Evolutionary conservation across 2,888 invertebrate species (phyloP), one percentile per base, ranked within the genome.

Genomic region (Margaritifera margaritifera): DNA sequence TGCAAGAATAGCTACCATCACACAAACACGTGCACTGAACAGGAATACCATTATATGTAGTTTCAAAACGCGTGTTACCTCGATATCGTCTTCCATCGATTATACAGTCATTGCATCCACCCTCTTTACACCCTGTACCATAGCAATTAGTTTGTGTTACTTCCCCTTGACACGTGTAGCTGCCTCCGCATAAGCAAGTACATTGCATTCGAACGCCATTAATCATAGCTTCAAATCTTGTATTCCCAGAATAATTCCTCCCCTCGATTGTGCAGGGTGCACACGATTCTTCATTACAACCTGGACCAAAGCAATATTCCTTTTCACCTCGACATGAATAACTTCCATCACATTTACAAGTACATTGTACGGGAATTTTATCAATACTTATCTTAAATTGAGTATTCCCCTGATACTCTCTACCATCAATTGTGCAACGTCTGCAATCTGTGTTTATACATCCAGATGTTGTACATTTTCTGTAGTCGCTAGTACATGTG

Each of bases 1-100:
- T 82, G 62, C 86, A 86, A 6, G 75, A 73, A 71, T 75, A 84
- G 6, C 76, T 71, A 8, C 85, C 86, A 60, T 80, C 79, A 62
- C 84, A 84, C 25, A 72, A 64, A 71, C 86, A 85, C 31, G 78
- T 72, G 59, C 86, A 86, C 22, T 81, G 61, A 24, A 74, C 51
- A 4, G 56, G 20, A 15, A 68, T 62, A n/a, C 77, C 77, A 58
- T 69, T 55, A 27, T 56, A 58, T 2, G 55, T 62, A 4, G 58
- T 64, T 51, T 65, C 51, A 58, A 74, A 72, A 6, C 59, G 24
- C 1, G 72, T 55, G 19, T 68, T 68, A 6, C 74, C 69, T 11
- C 18, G 19, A 25, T 71, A 54, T 52, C 55, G 54, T 27, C 65
- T 52, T 18, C 71, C 74, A 20, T 74, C 74, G 0, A 57, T 42